Conservation (phyloP, 2,113 vertebrate genomes). For the Aviceda subcristata region DNA sequence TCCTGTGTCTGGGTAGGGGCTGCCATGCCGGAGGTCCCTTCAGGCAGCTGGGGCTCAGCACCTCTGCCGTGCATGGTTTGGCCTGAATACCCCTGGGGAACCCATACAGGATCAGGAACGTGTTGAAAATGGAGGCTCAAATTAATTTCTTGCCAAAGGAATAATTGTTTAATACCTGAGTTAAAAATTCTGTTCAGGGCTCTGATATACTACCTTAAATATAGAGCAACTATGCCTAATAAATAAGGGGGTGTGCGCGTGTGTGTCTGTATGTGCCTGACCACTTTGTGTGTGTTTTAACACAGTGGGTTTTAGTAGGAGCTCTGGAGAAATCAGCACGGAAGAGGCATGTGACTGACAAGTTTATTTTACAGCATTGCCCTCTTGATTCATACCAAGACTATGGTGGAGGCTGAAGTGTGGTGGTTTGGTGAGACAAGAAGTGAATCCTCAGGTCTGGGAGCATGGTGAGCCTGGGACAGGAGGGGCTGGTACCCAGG, state of each 20-base stretch:
- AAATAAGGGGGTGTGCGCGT: rapidly evolving
- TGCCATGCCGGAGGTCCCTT: not conserved
- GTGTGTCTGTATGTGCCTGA: not conserved
- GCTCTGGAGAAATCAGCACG: not conserved
- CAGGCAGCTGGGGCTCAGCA: not conserved
- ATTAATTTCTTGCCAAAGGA: not conserved
- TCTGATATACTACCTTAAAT: not conserved
- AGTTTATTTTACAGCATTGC: not conserved
- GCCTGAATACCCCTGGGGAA: not conserved
- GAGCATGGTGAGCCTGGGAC: not conserved
- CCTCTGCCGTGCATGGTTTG: not conserved
- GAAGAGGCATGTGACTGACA: not conserved
- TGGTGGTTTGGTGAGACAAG: not conserved
- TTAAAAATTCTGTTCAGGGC: not conserved
- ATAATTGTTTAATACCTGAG: not conserved
- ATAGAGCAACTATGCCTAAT: not conserved
- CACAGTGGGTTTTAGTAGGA: not conserved
- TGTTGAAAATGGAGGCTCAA: not conserved
- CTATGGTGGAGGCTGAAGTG: not conserved
- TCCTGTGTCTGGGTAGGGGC: not conserved
- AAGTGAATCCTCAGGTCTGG: not conserved
- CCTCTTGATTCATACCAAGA: not conserved
- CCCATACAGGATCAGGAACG: not conserved
- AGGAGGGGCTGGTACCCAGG: not conserved
- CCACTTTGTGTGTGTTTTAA: not conserved